Percentiles rank a stretch among this genome's conserved stretches.
Evolutionary conservation across 2,113 vertebrate species (phyloP).

Genomic region (Prunella himalayana): DNA sequence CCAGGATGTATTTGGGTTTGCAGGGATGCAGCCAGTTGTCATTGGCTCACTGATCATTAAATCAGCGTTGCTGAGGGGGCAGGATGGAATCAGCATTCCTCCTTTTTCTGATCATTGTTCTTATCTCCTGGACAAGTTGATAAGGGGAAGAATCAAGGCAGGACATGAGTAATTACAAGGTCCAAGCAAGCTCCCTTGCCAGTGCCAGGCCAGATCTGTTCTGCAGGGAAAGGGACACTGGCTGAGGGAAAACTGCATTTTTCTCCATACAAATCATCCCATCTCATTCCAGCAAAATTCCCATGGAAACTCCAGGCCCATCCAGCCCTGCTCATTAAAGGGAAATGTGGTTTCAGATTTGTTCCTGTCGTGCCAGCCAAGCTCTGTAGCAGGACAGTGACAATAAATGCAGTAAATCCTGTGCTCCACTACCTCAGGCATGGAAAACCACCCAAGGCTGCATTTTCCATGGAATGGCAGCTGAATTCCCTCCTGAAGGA

Average conservation of each 20-base stretch:
- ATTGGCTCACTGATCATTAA: background rate
- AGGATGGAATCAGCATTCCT: background rate
- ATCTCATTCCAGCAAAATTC: background rate
- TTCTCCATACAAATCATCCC: background rate
- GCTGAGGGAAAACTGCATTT: background rate
- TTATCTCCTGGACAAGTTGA: slow-evolving; percentile 21
- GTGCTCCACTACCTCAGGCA: background rate
- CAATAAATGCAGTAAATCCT: background rate
- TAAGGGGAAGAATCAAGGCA: background rate
- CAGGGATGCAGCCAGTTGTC: background rate
- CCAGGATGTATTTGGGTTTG: background rate
- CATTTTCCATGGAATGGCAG: background rate
- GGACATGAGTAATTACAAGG: slow-evolving; percentile 21
- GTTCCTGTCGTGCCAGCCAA: background rate
- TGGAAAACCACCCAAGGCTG: background rate
- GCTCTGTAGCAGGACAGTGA: background rate
- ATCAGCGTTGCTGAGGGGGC: background rate
- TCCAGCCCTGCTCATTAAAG: background rate
- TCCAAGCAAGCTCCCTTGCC: background rate
- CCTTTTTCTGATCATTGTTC: background rate
- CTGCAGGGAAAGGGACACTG: background rate
- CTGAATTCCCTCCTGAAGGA: background rate
- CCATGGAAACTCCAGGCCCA: background rate
- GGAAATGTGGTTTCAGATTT: background rate
- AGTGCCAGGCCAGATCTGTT: background rate